phyloP scores from a whole-genome alignment of 2,888 invertebrate genomes.

The Drosophila cognata region DNA sequence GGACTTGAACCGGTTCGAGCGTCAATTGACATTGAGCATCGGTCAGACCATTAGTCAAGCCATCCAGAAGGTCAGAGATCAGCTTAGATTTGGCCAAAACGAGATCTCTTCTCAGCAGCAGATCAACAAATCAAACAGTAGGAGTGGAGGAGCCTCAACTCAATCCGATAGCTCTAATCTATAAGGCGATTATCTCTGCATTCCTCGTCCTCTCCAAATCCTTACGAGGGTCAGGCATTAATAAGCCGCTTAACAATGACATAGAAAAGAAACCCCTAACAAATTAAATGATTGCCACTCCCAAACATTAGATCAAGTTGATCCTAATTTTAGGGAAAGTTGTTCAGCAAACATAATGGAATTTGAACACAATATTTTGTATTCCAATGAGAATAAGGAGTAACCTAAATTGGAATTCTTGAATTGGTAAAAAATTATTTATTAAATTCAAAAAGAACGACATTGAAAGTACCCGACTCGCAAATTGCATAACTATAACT shows the following conservation, averaged over 20 bases:
- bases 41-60: not conserved
- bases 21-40: not conserved
- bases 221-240: not conserved
- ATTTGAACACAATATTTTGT: not conserved
- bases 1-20: constrained; percentile 16
- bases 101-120: not conserved
- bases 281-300: not conserved
- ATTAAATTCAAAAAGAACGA: not conserved
- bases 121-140: not conserved
- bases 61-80: constrained; percentile 12
- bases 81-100: not conserved
- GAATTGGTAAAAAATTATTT: not conserved
- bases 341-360: not conserved
- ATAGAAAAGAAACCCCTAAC: not conserved
- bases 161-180: not conserved
- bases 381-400: not conserved
- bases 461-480: not conserved
- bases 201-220: constrained; percentile 1
- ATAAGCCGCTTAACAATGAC: constrained; percentile 13
- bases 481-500: not conserved
- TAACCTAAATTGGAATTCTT: not conserved
- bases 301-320: not conserved
- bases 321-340: not conserved
- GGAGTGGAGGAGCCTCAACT: not conserved
- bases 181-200: constrained; percentile 27